Base-by-base conservation (phyloP, 2,797 vertebrate genomes). In the Melanogrammus aeglefinus region DNA sequence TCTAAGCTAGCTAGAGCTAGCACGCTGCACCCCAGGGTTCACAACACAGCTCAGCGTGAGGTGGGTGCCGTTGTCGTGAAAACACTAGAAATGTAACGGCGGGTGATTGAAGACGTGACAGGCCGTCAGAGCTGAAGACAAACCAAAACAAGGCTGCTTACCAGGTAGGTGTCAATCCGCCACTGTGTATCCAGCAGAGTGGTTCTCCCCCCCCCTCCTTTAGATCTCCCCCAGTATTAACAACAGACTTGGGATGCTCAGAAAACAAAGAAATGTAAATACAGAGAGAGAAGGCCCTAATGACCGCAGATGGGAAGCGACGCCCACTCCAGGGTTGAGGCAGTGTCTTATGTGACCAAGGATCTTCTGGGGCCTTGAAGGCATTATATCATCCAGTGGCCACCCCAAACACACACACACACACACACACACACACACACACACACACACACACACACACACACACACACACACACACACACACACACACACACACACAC, bases 311-410 rank as follows among this genome's bases (percentile, higher is more conserved):
- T 78, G 79, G 82, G 41, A 51, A 82, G 75, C 80, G 63, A 88
- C 71, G 78, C 81, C 27, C 47, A 77, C 87, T 87, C 82, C 81
- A 76, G 77, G 79, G 82, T 75, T 78, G 84, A 90, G 91, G 90
- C 88, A 91, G 89, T 90, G 90, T 91, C 86, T 87, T 88, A 77
- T 76, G 86, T 83, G 86, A 88, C 57, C 14, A 86, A 35, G 12
- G 82, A 82, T 74, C 57, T 80, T 36, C 35, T 36, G 73, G 82
- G 77, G 87, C 87, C 84, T 80, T 74, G 76, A 79, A 87, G 87
- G 89, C 70, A 33, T n/a, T 86, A 87, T 89, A 82, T 83, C n/a
- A 86, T 91, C 86, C 90, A 87, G 84, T 86, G 81, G 83, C 4
- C 7, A 73, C 78, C 72, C 1, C 1, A 57, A 71, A 7, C 24